Evolutionary conservation across 1,140 invertebrate genomes (phyloP).

Genomic region (Pararge aegeria): DNA sequence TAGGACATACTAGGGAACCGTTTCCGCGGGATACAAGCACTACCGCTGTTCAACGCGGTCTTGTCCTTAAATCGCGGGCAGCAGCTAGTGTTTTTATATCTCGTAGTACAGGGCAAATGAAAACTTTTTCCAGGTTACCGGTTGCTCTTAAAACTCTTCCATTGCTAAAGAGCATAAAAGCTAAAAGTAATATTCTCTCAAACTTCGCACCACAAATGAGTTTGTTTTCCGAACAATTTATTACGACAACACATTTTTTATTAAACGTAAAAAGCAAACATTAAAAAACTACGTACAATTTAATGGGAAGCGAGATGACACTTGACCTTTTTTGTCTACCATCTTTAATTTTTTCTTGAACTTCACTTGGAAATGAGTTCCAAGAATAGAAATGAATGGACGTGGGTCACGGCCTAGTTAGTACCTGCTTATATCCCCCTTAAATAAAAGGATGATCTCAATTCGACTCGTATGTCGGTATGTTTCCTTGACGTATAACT

Average conservation of each 20-base stretch:
- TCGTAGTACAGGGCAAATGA: no score
- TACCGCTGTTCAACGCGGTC: no score
- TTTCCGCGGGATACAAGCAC: no score
- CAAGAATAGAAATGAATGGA: conserved; percentile 29
- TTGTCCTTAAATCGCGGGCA: no score
- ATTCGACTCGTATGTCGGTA: no score
- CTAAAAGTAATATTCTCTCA: background rate
- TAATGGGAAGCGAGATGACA: conserved; percentile 24
- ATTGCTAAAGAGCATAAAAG: background rate
- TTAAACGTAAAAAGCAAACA: conserved; percentile 19
- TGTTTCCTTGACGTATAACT: no score
- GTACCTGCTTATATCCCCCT: conserved; percentile 1
- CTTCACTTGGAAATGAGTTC: conserved; percentile 27
- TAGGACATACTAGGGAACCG: no score
- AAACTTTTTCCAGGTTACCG: no score
- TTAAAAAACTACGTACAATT: conserved; percentile 24
- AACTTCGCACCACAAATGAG: background rate
- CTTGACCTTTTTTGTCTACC: conserved; percentile 24
- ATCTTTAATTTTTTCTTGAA: conserved; percentile 32
- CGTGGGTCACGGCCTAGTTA: conserved; percentile 20
- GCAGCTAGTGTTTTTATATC: no score
- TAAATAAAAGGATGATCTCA: no score
- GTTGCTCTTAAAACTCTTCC: no score
- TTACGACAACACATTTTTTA: conserved; percentile 7
- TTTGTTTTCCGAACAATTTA: background rate